These are phyloP conservation scores for Anarsia innoxiella DNA, from an alignment of 2,888 invertebrate genomes.

Conservation along the genomic window DNA sequence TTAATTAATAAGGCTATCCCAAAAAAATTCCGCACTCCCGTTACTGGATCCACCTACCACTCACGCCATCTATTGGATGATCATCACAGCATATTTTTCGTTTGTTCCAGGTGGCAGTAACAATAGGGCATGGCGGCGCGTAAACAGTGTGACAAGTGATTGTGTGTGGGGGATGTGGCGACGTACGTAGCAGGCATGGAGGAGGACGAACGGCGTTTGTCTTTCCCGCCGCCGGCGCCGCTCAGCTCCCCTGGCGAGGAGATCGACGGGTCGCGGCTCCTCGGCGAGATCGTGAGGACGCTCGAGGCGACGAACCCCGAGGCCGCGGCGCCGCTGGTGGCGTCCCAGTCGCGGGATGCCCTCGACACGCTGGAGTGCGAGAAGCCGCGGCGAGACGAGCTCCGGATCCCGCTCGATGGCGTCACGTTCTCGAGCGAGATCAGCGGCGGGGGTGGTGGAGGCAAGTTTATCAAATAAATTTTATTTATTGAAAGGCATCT, in stretches of 20 bases:
- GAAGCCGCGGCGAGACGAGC: slow-evolving; percentile 55
- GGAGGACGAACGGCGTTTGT: slow-evolving; percentile 70
- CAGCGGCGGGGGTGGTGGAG: slow-evolving; percentile 24
- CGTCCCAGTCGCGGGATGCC: slow-evolving; percentile 63
- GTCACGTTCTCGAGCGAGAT: slow-evolving; percentile 60
- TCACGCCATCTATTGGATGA: too few species aligned
- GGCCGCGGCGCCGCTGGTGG: slow-evolving; percentile 64
- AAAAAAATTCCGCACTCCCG: too few species aligned
- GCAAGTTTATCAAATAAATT: too few species aligned
- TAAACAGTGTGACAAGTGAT: slow-evolving; percentile 52
- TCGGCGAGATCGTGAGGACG: slow-evolving; percentile 67
- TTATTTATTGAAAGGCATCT: too few species aligned
- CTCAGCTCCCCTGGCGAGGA: slow-evolving; percentile 71
- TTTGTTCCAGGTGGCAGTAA: slow-evolving; percentile 58
- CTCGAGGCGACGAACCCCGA: slow-evolving; percentile 68
- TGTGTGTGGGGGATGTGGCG: slow-evolving; percentile 44
- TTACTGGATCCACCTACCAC: too few species aligned
- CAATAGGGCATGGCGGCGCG: slow-evolving; percentile 49
- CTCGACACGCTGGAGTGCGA: slow-evolving; percentile 33
- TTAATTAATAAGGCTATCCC: too few species aligned
- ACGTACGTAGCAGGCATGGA: slow-evolving; percentile 65
- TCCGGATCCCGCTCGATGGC: slow-evolving; percentile 64
- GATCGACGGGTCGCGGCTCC: slow-evolving; percentile 68
- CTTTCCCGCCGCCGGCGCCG: slow-evolving; percentile 72
- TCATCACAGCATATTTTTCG: too few species aligned